Percentiles rank a stretch among this genome's conserved stretches.
phyloP scores from a whole-genome alignment of 1,140 invertebrate genomes.

The Sarcophaga bullata region DNA sequence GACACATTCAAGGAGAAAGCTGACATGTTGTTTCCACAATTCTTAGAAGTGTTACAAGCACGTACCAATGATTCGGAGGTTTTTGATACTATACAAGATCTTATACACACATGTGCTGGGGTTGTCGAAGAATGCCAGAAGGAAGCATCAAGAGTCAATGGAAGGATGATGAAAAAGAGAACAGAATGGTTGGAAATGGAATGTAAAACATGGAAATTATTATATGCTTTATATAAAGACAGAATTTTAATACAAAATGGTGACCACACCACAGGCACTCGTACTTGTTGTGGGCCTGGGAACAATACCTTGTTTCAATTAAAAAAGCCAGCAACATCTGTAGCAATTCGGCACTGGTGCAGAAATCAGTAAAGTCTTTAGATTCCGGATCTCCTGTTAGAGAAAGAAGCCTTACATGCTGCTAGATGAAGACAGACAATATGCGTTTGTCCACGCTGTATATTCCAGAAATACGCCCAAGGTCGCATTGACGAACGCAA shows the following conservation, averaged over 20 bases:
- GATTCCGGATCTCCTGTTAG: constrained; percentile 94
- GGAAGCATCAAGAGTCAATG: constrained; percentile 48
- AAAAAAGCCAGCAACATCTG: constrained; percentile 63
- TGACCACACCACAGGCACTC: constrained; percentile 74
- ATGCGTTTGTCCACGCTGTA: constrained; percentile 74
- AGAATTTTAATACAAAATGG: constrained; percentile 70
- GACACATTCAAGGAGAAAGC: constrained; percentile 59
- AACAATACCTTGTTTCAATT: constrained; percentile 90
- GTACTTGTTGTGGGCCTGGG: constrained; percentile 82
- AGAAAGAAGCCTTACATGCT: constrained; percentile 81
- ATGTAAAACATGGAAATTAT: constrained; percentile 89
- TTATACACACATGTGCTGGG: constrained; percentile 69
- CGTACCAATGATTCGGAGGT: constrained; percentile 68
- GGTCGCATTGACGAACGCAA: constrained; percentile 86
- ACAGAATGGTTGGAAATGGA: constrained; percentile 71
- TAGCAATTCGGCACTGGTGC: constrained; percentile 70
- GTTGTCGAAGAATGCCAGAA: constrained; percentile 64
- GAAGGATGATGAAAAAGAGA: constrained; percentile 32
- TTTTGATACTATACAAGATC: constrained; percentile 70
- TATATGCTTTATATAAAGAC: constrained; percentile 84
- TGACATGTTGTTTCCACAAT: constrained; percentile 70
- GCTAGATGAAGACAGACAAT: constrained; percentile 92
- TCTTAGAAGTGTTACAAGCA: constrained; percentile 70
- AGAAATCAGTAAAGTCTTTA: constrained; percentile 77
- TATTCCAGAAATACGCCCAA: constrained; percentile 85